Conservation (phyloP, 2,888 invertebrate species). For the Hyposoter didymator region DNA sequence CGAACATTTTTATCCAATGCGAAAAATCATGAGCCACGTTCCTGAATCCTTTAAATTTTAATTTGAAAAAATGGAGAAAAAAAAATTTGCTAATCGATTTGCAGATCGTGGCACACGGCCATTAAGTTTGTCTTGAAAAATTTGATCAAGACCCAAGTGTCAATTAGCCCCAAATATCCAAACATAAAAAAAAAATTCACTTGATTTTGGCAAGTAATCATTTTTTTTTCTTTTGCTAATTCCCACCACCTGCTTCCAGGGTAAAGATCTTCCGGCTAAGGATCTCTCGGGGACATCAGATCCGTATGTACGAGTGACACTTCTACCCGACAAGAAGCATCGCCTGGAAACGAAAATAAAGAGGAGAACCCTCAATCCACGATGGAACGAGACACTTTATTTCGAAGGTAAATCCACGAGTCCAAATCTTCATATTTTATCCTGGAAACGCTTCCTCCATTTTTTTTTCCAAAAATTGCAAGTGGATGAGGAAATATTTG, state of each 20-base stretch:
- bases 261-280: constrained; percentile 97
- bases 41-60: no score
- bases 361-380: constrained; percentile 94
- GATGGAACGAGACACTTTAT: constrained; percentile 98
- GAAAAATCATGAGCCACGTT: no score
- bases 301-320: constrained; percentile 95
- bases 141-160: no score
- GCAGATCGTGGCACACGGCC: no score
- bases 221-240: neutral
- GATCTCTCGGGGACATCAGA: constrained; percentile 96
- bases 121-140: no score
- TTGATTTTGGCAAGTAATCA: no score
- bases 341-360: constrained; percentile 97
- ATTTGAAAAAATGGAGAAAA: no score
- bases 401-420: constrained; percentile 88
- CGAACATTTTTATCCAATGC: no score
- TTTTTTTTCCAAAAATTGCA: neutral
- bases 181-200: no score
- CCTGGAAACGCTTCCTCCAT: neutral
- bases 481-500: neutral
- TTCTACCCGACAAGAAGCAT: constrained; percentile 96
- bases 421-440: neutral
- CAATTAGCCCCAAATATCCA: no score
- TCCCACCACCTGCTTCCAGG: constrained; percentile 85
- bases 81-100: no score